These are phyloP conservation scores for Panulirus ornatus DNA, from an alignment of 1,140 invertebrate species.

Conservation along the genomic window DNA sequence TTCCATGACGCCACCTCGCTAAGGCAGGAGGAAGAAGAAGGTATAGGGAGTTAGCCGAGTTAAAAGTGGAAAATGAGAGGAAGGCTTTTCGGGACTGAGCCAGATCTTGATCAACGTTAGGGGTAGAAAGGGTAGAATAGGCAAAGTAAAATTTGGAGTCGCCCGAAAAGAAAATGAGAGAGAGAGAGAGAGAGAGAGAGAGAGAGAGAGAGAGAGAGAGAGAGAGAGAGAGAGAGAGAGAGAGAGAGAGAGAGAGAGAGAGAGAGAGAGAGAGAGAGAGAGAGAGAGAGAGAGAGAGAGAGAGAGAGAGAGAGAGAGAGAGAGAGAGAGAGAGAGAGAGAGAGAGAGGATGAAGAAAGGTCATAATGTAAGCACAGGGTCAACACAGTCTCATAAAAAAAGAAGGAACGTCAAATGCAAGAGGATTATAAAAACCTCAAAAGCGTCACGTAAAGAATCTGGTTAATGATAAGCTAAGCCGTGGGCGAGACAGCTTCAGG, in stretches of 20 bases:
- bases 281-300: not conserved
- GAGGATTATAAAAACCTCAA: no score
- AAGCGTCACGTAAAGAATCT: not conserved
- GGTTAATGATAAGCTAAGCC: not conserved
- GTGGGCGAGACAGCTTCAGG: not conserved
- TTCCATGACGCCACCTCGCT: no score
- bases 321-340: conserved; percentile 3
- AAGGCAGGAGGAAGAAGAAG: conserved; percentile 9
- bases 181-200: not conserved
- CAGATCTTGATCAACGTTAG: no score
- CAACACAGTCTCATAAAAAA: no score
- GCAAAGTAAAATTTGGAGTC: no score
- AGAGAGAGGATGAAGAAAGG: not conserved
- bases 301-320: not conserved
- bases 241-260: not conserved
- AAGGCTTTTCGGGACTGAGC: no score
- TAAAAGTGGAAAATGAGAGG: not conserved
- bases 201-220: not conserved
- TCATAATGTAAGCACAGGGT: no score
- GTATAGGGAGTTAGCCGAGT: not conserved
- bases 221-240: not conserved
- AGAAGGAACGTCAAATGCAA: no score
- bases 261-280: not conserved
- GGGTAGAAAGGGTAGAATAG: no score
- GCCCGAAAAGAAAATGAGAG: no score